These are phyloP conservation scores for Gavialis gangeticus DNA, from an alignment of 2,113 vertebrate species.

Conservation along the genomic window DNA sequence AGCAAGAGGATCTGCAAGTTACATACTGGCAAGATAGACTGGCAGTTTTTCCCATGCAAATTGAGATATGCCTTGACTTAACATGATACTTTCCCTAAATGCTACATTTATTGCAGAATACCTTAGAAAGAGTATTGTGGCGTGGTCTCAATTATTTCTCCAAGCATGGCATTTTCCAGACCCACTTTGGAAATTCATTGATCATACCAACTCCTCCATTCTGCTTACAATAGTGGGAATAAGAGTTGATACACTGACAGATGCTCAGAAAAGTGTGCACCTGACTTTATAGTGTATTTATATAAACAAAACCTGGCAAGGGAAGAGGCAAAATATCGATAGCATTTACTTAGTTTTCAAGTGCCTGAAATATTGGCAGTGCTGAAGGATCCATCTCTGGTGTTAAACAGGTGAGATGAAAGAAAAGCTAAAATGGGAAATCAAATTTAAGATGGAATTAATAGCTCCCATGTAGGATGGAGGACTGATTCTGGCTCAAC, in stretches of 20 bases:
- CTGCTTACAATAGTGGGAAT: not conserved
- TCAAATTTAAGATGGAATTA: not conserved
- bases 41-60: accelerated
- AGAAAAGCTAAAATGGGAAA: not conserved
- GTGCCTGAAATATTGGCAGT: accelerated
- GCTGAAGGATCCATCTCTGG: not conserved
- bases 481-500: too few relatives aligned
- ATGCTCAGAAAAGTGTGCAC: not conserved
- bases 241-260: not conserved
- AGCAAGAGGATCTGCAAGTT: not conserved
- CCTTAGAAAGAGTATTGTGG: not conserved
- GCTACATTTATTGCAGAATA: not conserved
- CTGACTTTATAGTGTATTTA: not conserved
- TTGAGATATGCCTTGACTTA: not conserved
- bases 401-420: not conserved
- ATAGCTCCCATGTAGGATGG: not conserved
- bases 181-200: not conserved
- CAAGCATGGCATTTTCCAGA: not conserved
- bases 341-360: not conserved
- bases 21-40: not conserved
- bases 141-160: not conserved
- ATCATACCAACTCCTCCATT: conserved; percentile 5
- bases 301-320: conserved; percentile 9
- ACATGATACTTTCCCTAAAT: not conserved
- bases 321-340: not conserved